A percentile compares a stretch with the other conserved stretches of the same genome.
phyloP scores from a whole-genome alignment of 1,140 invertebrate genomes.

The Scylla paramamosain region DNA sequence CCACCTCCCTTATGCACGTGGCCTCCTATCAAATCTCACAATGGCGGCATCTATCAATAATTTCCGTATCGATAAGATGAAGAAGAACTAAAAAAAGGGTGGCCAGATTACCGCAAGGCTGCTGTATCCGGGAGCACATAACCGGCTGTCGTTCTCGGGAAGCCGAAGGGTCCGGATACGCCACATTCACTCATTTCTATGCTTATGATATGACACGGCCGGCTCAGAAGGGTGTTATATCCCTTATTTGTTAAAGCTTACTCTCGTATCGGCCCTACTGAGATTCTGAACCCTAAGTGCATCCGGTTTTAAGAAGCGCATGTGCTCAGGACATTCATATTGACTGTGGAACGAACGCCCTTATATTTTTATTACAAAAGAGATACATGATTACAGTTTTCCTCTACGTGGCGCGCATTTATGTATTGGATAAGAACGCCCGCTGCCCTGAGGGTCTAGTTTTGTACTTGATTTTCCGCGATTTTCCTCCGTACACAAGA shows the following conservation, averaged over 20 bases:
- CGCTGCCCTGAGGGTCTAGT: neutral
- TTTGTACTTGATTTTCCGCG: neutral
- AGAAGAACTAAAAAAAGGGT: neutral
- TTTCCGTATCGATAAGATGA: slow-evolving; percentile 31
- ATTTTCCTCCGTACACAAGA: neutral
- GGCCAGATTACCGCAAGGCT: slow-evolving; percentile 11
- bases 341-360: slow-evolving; percentile 50
- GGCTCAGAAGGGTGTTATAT: slow-evolving; percentile 60
- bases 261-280: neutral
- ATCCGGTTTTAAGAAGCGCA: slow-evolving; percentile 39
- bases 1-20: neutral
- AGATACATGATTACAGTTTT: slow-evolving; percentile 65
- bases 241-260: slow-evolving; percentile 66
- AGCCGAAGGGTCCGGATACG: slow-evolving; percentile 41
- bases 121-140: neutral
- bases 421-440: slow-evolving; percentile 43
- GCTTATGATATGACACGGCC: slow-evolving; percentile 66
- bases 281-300: slow-evolving; percentile 53
- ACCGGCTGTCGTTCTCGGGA: neutral
- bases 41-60: slow-evolving; percentile 46
- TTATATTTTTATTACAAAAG: slow-evolving; percentile 63
- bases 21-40: neutral
- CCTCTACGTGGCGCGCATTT: slow-evolving; percentile 54
- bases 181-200: slow-evolving; percentile 71
- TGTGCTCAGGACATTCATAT: slow-evolving; percentile 42